Conservation (phyloP, 2,888 invertebrate species). For the Chrysolina americana region DNA sequence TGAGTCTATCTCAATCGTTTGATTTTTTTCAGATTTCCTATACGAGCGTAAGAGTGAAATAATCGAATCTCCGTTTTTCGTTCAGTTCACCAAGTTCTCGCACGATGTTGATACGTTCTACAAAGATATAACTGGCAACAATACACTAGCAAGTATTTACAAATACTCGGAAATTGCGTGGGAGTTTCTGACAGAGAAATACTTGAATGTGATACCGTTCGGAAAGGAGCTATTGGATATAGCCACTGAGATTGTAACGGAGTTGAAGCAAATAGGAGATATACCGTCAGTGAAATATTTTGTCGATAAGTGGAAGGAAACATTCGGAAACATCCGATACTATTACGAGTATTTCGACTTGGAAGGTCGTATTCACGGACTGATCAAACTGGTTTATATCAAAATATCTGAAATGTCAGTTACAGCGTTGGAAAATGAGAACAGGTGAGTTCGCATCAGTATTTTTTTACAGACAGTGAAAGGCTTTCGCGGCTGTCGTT, state of each 20-base stretch:
- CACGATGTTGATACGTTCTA: slow-evolving; percentile 86
- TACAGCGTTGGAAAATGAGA: slow-evolving; percentile 86
- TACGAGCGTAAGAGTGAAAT: slow-evolving; percentile 85
- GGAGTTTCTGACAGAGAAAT: slow-evolving; percentile 78
- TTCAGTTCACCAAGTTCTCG: slow-evolving; percentile 84
- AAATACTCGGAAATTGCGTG: slow-evolving; percentile 81
- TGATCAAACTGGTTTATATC: slow-evolving; percentile 77
- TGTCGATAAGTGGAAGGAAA: slow-evolving; percentile 74
- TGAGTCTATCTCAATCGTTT: not conserved
- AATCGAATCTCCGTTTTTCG: slow-evolving; percentile 86
- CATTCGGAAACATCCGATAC: slow-evolving; percentile 78
- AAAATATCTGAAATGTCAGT: slow-evolving; percentile 82
- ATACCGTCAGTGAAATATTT: slow-evolving; percentile 75
- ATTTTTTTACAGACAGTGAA: too few relatives aligned
- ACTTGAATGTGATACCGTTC: slow-evolving; percentile 78
- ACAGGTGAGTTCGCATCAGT: slow-evolving; percentile 71
- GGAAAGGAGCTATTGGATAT: slow-evolving; percentile 78
- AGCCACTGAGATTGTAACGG: slow-evolving; percentile 75
- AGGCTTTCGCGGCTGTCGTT: too few relatives aligned
- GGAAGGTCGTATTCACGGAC: slow-evolving; percentile 77
- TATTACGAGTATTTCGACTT: slow-evolving; percentile 84
- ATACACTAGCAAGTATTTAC: slow-evolving; percentile 83
- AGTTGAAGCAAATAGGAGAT: slow-evolving; percentile 76
- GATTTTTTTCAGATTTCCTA: slow-evolving; percentile 76
- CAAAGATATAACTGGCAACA: slow-evolving; percentile 83